phyloP scores from a whole-genome alignment of 1,140 invertebrate species.

The Hetaerina americana region DNA sequence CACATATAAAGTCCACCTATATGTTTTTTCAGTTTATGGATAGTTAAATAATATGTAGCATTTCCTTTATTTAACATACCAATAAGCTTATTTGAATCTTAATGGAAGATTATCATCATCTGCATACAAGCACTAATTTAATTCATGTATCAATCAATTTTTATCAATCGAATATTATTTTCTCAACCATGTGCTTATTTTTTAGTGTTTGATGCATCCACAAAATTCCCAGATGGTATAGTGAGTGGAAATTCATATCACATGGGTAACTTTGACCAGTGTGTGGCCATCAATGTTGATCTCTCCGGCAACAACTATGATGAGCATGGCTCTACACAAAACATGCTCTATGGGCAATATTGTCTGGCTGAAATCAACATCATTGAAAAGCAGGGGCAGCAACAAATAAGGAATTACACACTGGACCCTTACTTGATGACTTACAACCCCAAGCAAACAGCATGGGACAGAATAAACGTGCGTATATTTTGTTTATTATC shows the following conservation, averaged over 20 bases:
- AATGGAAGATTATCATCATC: not conserved
- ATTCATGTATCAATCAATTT: not conserved
- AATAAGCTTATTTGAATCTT: not conserved
- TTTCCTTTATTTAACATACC: not conserved
- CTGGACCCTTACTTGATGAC: not conserved
- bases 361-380: slow-evolving; percentile 37
- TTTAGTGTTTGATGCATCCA: slow-evolving; percentile 18
- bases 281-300: slow-evolving; percentile 12
- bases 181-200: not conserved
- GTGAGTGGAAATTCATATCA: slow-evolving; percentile 13
- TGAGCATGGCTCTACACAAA: too few species aligned
- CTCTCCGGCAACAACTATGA: slow-evolving; percentile 2
- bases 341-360: slow-evolving; percentile 39
- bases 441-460: not conserved
- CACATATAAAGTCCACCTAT: too few species aligned
- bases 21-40: not conserved
- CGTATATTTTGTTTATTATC: not conserved
- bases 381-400: not conserved
- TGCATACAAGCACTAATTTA: not conserved
- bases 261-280: slow-evolving; percentile 19
- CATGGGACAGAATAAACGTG: not conserved
- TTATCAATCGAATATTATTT: not conserved
- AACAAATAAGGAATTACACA: not conserved
- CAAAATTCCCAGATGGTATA: slow-evolving; percentile 17
- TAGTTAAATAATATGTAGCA: not conserved